Evolutionary conservation across 2,888 invertebrate species (phyloP).

Genomic region (Drosophila colorata): DNA sequence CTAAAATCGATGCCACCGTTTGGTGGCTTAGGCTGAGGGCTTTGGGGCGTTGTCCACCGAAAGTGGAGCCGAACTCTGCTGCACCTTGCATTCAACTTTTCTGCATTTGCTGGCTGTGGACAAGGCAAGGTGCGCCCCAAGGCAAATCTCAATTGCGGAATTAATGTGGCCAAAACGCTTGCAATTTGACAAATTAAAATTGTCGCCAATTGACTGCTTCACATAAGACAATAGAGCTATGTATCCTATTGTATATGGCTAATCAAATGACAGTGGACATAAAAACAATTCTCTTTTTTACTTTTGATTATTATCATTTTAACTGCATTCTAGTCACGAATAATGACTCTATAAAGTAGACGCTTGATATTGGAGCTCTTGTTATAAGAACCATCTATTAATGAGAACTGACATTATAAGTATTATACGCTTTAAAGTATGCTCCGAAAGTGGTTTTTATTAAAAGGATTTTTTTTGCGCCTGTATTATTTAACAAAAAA

Average conservation of each 20-base stretch:
- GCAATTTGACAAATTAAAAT: constrained; percentile 25
- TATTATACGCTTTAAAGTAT: too few species aligned
- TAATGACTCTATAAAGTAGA: too few species aligned
- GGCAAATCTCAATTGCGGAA: constrained; percentile 35
- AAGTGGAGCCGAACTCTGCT: constrained; percentile 38
- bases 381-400: too few species aligned
- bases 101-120: background rate
- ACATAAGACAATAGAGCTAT: constrained; percentile 3
- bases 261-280: too few species aligned
- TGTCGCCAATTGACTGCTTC: background rate
- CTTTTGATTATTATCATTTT: too few species aligned
- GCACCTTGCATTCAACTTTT: constrained; percentile 58
- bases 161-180: constrained; percentile 3
- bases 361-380: too few species aligned
- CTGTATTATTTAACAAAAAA: too few species aligned
- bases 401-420: too few species aligned
- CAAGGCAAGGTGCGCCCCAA: constrained; percentile 57
- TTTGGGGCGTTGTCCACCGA: constrained; percentile 64
- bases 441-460: too few species aligned
- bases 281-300: too few species aligned
- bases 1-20: constrained; percentile 75
- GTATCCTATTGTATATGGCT: background rate
- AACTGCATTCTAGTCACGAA: too few species aligned
- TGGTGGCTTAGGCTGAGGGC: constrained; percentile 49
- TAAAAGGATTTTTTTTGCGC: too few species aligned